These are phyloP conservation scores for Macquaria australasica DNA, from an alignment of 2,113 vertebrate species.

Conservation along the genomic window DNA sequence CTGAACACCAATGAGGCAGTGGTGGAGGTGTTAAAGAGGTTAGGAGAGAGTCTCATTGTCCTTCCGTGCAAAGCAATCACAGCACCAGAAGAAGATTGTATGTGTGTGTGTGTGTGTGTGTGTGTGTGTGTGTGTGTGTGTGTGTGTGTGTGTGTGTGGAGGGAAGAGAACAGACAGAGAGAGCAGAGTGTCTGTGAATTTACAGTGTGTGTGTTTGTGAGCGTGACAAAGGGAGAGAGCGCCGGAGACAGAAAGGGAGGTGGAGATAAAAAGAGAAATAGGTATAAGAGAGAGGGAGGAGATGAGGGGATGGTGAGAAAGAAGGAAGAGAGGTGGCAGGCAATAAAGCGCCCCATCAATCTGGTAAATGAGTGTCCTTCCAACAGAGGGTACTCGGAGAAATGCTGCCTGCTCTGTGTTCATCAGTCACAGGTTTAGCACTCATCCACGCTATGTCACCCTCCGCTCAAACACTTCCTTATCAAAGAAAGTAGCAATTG, in stretches of 20 bases:
- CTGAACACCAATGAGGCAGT: slow-evolving; percentile 22
- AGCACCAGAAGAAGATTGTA: slow-evolving; percentile 31
- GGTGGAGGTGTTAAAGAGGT: slow-evolving; percentile 50
- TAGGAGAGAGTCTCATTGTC: slow-evolving; percentile 49
- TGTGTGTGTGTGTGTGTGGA: not conserved
- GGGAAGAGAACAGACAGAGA: not conserved
- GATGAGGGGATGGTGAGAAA: slow-evolving; percentile 53
- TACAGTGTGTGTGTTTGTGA: slow-evolving; percentile 48
- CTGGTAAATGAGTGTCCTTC: slow-evolving; percentile 80
- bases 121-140: too few species aligned
- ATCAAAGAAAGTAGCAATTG: slow-evolving; percentile 26
- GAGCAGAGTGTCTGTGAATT: slow-evolving; percentile 29
- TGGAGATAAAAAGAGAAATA: slow-evolving; percentile 66
- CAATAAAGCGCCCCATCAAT: slow-evolving; percentile 81
- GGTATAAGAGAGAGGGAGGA: slow-evolving; percentile 62
- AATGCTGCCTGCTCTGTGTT: slow-evolving; percentile 63
- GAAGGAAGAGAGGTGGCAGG: slow-evolving; percentile 72
- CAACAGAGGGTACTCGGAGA: slow-evolving; percentile 65
- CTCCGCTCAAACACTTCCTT: slow-evolving; percentile 49
- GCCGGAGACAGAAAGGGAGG: slow-evolving; percentile 32
- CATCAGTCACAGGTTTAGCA: slow-evolving; percentile 72
- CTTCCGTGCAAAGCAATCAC: slow-evolving; percentile 59
- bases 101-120: slow-evolving; percentile 4
- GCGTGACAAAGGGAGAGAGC: slow-evolving; percentile 36
- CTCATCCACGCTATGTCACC: slow-evolving; percentile 28